phyloP scores from a whole-genome alignment of 2,888 invertebrate species.

The Schizaphis graminum region DNA sequence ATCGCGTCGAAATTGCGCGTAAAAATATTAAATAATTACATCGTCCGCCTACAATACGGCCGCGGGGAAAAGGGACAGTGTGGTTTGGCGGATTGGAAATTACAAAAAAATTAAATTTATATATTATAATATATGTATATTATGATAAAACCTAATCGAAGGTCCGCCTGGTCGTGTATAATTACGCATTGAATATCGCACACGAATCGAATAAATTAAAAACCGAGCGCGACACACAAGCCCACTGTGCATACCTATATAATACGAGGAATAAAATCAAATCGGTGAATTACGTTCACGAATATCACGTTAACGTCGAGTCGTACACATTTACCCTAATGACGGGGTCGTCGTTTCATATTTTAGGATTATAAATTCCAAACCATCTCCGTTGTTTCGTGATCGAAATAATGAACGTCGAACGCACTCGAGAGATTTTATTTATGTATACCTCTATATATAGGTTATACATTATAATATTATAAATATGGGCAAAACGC shows the following conservation, averaged over 20 bases:
- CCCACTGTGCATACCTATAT: not conserved
- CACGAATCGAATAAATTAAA: conserved; percentile 53
- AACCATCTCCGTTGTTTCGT: conserved; percentile 40
- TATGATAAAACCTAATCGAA: not conserved
- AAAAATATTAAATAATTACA: not conserved
- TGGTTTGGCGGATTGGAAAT: not conserved
- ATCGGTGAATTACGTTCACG: conserved; percentile 32
- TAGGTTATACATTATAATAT: not conserved
- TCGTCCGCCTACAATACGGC: not conserved
- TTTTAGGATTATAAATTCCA: conserved; percentile 41
- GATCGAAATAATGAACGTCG: conserved; percentile 50
- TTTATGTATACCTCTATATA: not conserved
- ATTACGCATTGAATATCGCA: conserved; percentile 4
- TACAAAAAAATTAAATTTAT: conserved; percentile 18
- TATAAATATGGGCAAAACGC: conserved; percentile 1
- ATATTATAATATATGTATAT: not conserved
- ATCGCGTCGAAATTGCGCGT: not conserved
- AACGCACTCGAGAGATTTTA: not conserved
- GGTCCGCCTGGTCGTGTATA: not conserved
- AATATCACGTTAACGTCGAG: conserved; percentile 49
- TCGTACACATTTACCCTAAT: conserved; percentile 28
- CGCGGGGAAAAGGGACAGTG: not conserved
- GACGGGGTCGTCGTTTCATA: conserved; percentile 25
- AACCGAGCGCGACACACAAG: not conserved
- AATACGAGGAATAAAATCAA: conserved; percentile 8